Percentiles rank a stretch among this genome's conserved stretches.
Conservation (phyloP, 1,140 invertebrate species). For the Zaprionus capensis region DNA sequence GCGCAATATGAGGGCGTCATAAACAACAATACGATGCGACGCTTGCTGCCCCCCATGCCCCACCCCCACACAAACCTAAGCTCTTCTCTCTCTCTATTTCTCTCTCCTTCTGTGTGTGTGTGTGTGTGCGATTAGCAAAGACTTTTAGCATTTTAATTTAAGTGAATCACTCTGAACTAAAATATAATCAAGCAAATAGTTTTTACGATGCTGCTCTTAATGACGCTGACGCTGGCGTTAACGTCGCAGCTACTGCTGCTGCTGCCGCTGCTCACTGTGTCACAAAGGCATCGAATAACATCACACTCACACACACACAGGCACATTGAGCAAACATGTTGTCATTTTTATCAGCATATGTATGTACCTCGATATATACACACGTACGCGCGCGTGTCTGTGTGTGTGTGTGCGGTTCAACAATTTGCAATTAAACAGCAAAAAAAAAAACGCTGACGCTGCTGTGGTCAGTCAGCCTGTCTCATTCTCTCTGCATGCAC, state of each 20-base stretch:
- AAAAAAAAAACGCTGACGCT: constrained; percentile 33
- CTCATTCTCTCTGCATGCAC: constrained; percentile 13
- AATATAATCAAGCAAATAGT: constrained; percentile 37
- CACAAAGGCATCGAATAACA: constrained; percentile 32
- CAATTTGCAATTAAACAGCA: constrained; percentile 32
- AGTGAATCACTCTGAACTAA: constrained; percentile 61
- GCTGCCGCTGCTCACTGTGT: constrained; percentile 5
- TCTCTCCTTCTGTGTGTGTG: constrained; percentile 9
- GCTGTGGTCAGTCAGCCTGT: constrained; percentile 11
- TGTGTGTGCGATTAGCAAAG: constrained; percentile 31
- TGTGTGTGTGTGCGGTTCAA: constrained; percentile 16
- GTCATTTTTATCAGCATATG: constrained; percentile 55
- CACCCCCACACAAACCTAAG: neutral
- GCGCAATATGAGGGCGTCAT: constrained; percentile 48
- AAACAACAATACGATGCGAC: constrained; percentile 39
- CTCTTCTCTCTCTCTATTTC: neutral
- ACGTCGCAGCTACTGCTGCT: constrained; percentile 15
- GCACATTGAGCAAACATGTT: constrained; percentile 19
- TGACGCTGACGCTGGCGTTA: constrained; percentile 14
- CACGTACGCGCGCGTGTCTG: neutral
- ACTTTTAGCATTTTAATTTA: constrained; percentile 41
- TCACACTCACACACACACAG: constrained; percentile 18
- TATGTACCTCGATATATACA: constrained; percentile 19
- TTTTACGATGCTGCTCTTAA: constrained; percentile 40
- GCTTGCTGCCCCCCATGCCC: neutral